Evolutionary conservation across 2,113 vertebrate genomes (phyloP).

Genomic region (Rhinopomastus cyanomelas): DNA sequence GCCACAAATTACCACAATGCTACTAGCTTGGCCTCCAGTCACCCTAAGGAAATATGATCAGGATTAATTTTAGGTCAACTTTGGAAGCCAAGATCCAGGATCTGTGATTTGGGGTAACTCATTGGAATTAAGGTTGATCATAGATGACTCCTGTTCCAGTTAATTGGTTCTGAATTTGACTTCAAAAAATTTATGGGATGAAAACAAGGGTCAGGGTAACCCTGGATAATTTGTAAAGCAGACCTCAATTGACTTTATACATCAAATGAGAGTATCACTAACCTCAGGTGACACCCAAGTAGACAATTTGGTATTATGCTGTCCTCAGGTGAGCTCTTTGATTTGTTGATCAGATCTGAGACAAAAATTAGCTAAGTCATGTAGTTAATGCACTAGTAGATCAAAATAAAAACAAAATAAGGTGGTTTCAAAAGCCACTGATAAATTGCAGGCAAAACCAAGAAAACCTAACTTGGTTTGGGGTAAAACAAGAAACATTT

Average conservation of each 20-base stretch:
- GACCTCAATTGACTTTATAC: neutral
- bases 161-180: neutral
- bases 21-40: neutral
- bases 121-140: neutral
- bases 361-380: too few species aligned
- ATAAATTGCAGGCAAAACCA: too few species aligned
- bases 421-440: too few species aligned
- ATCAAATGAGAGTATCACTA: neutral
- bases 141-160: neutral
- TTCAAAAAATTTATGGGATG: neutral
- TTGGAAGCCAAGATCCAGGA: neutral
- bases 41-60: neutral
- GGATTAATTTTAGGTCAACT: neutral
- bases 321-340: neutral
- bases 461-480: too few species aligned
- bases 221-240: neutral
- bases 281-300: neutral
- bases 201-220: neutral
- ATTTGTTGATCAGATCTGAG: too few species aligned
- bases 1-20: neutral
- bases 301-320: neutral
- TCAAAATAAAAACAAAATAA: too few species aligned
- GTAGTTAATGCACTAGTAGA: too few species aligned
- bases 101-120: neutral
- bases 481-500: too few species aligned